phyloP scores from a whole-genome alignment of 2,113 vertebrate species.

The Thymallus thymallus region DNA sequence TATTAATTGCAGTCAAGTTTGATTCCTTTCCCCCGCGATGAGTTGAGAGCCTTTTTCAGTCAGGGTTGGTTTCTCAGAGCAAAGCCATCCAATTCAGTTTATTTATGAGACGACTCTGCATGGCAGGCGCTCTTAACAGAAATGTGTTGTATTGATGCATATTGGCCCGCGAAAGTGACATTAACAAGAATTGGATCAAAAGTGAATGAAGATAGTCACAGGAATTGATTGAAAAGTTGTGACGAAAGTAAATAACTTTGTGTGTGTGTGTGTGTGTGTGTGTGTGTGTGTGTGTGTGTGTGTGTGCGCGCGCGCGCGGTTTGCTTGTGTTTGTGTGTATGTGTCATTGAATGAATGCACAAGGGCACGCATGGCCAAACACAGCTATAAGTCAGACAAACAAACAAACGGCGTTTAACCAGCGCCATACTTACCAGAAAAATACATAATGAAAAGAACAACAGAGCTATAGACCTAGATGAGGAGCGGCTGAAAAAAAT shows the following conservation, averaged over 20 bases:
- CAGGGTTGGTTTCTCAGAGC: neutral
- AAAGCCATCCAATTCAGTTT: slow-evolving; percentile 23
- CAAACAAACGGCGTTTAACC: neutral
- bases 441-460: neutral
- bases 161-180: neutral
- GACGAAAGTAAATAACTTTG: neutral
- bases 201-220: neutral
- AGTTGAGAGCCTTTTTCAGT: neutral
- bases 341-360: neutral
- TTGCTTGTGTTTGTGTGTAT: neutral
- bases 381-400: neutral
- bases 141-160: slow-evolving; percentile 2
- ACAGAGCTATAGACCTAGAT: neutral
- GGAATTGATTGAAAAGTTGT: slow-evolving; percentile 2
- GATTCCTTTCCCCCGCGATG: slow-evolving; percentile 12
- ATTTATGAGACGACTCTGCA: slow-evolving; percentile 24
- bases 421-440: neutral
- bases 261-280: no score
- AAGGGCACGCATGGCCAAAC: neutral
- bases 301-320: no score
- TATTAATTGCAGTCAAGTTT: slow-evolving; percentile 37
- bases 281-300: no score
- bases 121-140: slow-evolving; percentile 2
- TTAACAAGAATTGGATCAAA: slow-evolving; percentile 11
- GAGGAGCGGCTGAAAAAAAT: no score